These are phyloP conservation scores for Elysia crispata DNA, from an alignment of 2,888 invertebrate species.

Conservation along the genomic window DNA sequence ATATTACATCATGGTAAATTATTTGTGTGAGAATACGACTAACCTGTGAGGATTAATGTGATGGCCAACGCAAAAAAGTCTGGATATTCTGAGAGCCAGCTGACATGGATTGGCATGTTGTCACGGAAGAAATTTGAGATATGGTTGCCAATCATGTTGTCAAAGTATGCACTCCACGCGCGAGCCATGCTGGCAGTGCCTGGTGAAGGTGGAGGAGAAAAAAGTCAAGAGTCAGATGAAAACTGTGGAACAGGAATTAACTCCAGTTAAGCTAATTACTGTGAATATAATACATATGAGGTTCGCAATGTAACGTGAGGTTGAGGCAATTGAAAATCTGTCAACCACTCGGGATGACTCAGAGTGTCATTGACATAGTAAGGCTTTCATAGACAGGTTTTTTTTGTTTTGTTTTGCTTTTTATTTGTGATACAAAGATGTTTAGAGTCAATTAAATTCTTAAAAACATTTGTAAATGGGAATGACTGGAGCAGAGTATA, in stretches of 20 bases:
- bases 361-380: too few species aligned
- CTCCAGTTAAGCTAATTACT: background rate
- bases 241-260: background rate
- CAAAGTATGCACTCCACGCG: conserved; percentile 78
- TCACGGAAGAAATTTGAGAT: conserved; percentile 74
- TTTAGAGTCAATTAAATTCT: too few species aligned
- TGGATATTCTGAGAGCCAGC: conserved; percentile 76
- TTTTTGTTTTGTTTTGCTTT: too few species aligned
- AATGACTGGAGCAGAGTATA: too few species aligned
- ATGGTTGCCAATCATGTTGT: conserved; percentile 75
- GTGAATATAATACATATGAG: background rate
- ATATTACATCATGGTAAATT: too few species aligned
- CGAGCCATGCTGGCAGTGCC: conserved; percentile 81
- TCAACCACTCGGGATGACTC: too few species aligned
- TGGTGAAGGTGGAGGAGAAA: too few species aligned
- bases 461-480: too few species aligned
- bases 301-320: background rate
- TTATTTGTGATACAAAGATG: too few species aligned
- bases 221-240: too few species aligned
- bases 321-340: too few species aligned
- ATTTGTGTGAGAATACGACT: background rate
- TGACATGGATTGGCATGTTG: conserved; percentile 74
- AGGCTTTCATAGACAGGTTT: too few species aligned
- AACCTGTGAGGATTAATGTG: conserved; percentile 76
- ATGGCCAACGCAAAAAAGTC: conserved; percentile 78